Evolutionary conservation across 2,113 vertebrate genomes (phyloP), one percentile per base, ranked within the genome.

Genomic region (Platichthys flesus): DNA sequence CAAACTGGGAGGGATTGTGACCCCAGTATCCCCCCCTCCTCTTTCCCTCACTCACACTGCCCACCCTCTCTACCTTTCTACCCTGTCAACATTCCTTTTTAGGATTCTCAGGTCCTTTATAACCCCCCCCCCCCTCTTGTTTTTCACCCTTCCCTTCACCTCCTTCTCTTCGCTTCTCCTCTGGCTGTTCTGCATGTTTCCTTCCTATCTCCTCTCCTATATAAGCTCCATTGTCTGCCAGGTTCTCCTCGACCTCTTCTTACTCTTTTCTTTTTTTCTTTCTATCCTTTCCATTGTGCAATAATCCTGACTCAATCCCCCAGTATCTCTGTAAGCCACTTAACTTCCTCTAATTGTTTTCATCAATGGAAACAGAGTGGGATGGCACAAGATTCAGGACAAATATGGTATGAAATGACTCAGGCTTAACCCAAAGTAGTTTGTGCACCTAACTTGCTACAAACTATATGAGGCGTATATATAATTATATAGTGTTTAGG

Each of bases 1-100:
- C 86, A 83, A 87, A 89, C 88, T 84, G 89, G 84, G 74, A 87
- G 70, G 61, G 81, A 79, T 71, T 31, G 72, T 86, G 77, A 89
- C 85, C 88, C 65, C 56, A 72, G 75, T n/a, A 8, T 2, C n/a
- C 15, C n/a, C n/a, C 12, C 16, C 13, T 3, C 23, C 18, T 15
- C 74, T 63, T 45, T 37, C 42, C 21, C 6, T 52, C 40, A 60
- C 47, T 65, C 54, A 45, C 16, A 31, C 47, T n/a, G 9, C 5
- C 20, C 31, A 31, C 31, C 7, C 31, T 31, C 6, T 7, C 31
- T 31, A 31, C 31, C 31, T 6, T 16, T 42, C 18, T 15, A 68
- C 26, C 13, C 26, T 4, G 21, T 20, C 76, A 14, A 61, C 12
- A 51, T 67, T 71, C 62, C 5, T 65, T 64, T 72, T 56, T 61